phyloP scores from a whole-genome alignment of 2,888 invertebrate genomes.

The Erebia palarica region DNA sequence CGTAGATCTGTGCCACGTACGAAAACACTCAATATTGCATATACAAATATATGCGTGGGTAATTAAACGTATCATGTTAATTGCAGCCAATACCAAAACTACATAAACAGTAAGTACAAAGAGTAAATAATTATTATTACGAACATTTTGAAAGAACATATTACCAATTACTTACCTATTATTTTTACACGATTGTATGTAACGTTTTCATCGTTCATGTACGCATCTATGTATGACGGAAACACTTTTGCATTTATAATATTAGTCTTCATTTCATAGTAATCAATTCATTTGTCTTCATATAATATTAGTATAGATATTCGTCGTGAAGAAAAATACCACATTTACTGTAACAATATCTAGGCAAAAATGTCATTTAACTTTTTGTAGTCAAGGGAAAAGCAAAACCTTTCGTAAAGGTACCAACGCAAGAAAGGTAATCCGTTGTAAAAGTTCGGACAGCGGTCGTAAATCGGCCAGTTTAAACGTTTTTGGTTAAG shows the following conservation, averaged over 20 bases:
- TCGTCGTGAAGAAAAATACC: neutral
- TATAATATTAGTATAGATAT: neutral
- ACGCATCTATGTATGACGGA: too few relatives aligned
- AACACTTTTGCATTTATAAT: too few relatives aligned
- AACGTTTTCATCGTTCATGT: too few relatives aligned
- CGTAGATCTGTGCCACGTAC: slow-evolving; percentile 41
- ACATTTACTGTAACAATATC: too few relatives aligned
- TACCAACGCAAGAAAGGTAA: slow-evolving; percentile 52
- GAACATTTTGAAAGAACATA: neutral
- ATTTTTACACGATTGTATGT: too few relatives aligned
- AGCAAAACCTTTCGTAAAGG: slow-evolving; percentile 16
- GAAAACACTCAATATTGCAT: slow-evolving; percentile 66
- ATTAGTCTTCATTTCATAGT: too few relatives aligned
- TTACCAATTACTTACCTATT: too few relatives aligned
- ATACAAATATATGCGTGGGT: slow-evolving; percentile 70
- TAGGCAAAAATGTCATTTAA: slow-evolving; percentile 1
- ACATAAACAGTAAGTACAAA: slow-evolving; percentile 31
- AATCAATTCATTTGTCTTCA: too few relatives aligned
- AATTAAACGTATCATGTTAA: slow-evolving; percentile 79
- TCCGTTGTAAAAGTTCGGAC: slow-evolving; percentile 65
- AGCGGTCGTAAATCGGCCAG: slow-evolving; percentile 66
- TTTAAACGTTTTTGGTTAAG: slow-evolving; percentile 75
- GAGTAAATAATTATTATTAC: neutral
- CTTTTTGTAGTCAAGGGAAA: slow-evolving; percentile 17
- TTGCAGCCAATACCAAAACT: slow-evolving; percentile 52